A percentile compares a stretch with the other conserved stretches of the same genome.
Evolutionary conservation across 1,140 invertebrate genomes (phyloP).

Genomic region (Papilio glaucus): DNA sequence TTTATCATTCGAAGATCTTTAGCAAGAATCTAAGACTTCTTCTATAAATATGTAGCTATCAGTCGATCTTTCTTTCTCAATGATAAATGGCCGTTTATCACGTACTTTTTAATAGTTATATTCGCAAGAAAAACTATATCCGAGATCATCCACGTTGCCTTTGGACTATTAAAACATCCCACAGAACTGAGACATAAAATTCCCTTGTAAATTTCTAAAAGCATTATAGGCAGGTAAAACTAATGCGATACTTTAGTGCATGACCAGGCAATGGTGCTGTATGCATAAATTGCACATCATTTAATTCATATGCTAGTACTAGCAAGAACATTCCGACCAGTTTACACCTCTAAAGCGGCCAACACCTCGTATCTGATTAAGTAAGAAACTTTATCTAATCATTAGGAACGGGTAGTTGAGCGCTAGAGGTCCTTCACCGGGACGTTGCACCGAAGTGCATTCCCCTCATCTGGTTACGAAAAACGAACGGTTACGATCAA

Average conservation of each 20-base stretch:
- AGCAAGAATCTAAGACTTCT: no score
- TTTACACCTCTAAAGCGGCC: conserved; percentile 31
- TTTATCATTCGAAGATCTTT: no score
- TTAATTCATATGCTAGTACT: conserved; percentile 1
- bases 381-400: conserved; percentile 39
- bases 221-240: background rate
- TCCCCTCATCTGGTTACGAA: conserved; percentile 25
- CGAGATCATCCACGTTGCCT: no score
- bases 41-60: no score
- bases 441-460: conserved; percentile 29
- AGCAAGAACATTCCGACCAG: conserved; percentile 34
- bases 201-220: background rate
- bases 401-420: conserved; percentile 30
- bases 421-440: conserved; percentile 30
- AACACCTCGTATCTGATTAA: conserved; percentile 35
- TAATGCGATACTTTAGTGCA: background rate
- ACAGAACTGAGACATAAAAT: no score
- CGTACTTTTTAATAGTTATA: no score
- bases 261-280: background rate
- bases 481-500: conserved; percentile 12
- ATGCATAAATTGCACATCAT: conserved; percentile 13
- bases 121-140: no score
- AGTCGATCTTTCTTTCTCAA: no score
- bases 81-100: no score
- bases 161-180: no score